phyloP scores from a whole-genome alignment of 2,113 vertebrate species.

The Laterallus jamaicensis region DNA sequence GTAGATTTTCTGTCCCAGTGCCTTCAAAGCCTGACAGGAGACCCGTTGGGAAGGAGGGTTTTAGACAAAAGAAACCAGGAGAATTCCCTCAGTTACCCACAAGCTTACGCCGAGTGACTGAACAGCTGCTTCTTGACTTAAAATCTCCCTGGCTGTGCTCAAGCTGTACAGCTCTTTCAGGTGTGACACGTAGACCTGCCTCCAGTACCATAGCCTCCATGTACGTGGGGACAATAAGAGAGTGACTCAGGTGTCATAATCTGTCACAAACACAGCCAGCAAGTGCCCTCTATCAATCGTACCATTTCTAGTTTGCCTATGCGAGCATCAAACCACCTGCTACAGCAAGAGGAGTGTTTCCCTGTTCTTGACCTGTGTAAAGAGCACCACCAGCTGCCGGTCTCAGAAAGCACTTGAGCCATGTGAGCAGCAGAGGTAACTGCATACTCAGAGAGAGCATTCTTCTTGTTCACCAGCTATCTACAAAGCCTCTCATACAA shows the following conservation, averaged over 20 bases:
- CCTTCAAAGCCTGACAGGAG: conserved; percentile 38
- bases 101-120: background rate
- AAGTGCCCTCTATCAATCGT: background rate
- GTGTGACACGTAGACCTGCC: conserved; percentile 50
- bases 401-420: background rate
- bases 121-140: conserved; percentile 58
- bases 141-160: background rate
- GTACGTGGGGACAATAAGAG: background rate
- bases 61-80: conserved; percentile 35
- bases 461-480: background rate
- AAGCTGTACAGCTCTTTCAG: conserved; percentile 18
- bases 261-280: background rate
- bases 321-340: background rate
- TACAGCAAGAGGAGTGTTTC: background rate
- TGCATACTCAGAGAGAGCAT: background rate
- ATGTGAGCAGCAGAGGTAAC: background rate
- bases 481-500: background rate
- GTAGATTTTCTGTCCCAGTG: conserved; percentile 49
- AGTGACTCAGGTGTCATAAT: conserved; percentile 3
- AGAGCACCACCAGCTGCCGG: background rate
- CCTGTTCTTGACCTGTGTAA: background rate
- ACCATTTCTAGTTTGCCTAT: background rate
- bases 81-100: conserved; percentile 33
- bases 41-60: conserved; percentile 7
- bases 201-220: background rate